Evolutionary conservation across 2,113 vertebrate genomes (phyloP), one percentile per base, ranked within the genome.

Genomic region (Prietella phreatophila): DNA sequence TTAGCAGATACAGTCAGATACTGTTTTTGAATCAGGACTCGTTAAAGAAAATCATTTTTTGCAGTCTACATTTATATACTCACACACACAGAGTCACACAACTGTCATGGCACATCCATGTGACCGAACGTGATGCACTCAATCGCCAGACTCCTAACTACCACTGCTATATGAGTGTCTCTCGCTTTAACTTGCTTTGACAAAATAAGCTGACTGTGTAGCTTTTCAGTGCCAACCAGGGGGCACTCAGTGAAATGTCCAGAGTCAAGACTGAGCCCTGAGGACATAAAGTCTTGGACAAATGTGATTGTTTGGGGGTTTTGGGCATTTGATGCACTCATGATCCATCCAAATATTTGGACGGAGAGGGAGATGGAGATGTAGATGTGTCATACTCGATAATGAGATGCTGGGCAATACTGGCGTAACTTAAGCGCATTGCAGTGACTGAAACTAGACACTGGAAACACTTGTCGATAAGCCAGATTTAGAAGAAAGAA

Each of bases 51-150:
- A 36, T 36, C 15, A 36, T 10, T 53, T 67, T 47, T 13, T 84
- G 42, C 27, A 73, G 30, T 69, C n/a, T 25, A 67, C 47, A 42
- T 58, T 56, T 14, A 85, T 7, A 15, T 9, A 1, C 39, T 25
- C 61, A 39, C 84, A 78, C 80, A 81, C 82, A 85, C 78, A 82
- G 73, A 88, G 93, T 91, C 91, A 90, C 93, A 92, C 92, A 91
- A 94, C 95, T 95, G 94, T 95, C 93, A 92, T 89, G 67, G 47
- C 90, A 78, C 90, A 86, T 91, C 91, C 94, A 95, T 95, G 93
- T 95, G 95, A 95, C 93, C 93, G 91, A 93, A 91, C 93, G 92
- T 94, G 93, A 93, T 92, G 92, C 39, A 36, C 82, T 85, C 88
- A 89, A 93, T 92, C 89, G 87, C n/a, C 63, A 78, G 60, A 47